Evolutionary conservation across 2,888 invertebrate species (phyloP), one percentile per base, ranked within the genome.

Genomic region (Chaetoderma sp.): DNA sequence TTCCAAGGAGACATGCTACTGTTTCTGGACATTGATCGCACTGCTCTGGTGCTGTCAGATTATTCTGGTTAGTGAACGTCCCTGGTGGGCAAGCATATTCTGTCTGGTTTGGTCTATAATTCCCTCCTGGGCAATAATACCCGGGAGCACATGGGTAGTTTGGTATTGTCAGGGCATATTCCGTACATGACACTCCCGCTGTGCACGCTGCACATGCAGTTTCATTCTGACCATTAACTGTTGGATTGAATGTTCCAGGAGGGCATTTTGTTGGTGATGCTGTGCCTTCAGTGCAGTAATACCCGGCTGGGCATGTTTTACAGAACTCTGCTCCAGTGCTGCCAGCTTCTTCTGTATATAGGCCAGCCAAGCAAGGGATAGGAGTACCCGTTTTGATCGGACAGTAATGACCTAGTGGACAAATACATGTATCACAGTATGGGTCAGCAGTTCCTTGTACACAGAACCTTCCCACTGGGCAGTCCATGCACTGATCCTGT

Each of bases 71-170:
- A 6, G 82, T 84, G 65, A 68, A 83, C 0, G 73, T 78, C 1
- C 84, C 84, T 10, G 83, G 78, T 1, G 83, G 83, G 52, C 84
- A 84, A 4, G 80, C 79, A 70, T 79, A 77, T 45, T 79, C 82
- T 8, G 78, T 72, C 63, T 83, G 81, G 64, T 81, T 81, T 18
- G 78, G 78, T 3, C 71, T 67, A 49, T 72, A 68, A 64, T 83
- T 84, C 4, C 81, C 82, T 4, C 79, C 81, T 0, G 83, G 83
- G 64, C 84, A 85, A 72, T 80, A 85, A 70, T 83, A 80, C 0
- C 84, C 84, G 10, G 81, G 79, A 10, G 77, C 74, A 64, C 84
- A 85, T 0, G 79, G 74, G 50, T 75, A 74, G 65, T 84, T 75
- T 4, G 83, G 81, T 49, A 71, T 63, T 2, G 79, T 74, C 0